These are phyloP conservation scores for Peromyscus leucopus DNA, from an alignment of 2,113 vertebrate species.

Conservation along the genomic window DNA sequence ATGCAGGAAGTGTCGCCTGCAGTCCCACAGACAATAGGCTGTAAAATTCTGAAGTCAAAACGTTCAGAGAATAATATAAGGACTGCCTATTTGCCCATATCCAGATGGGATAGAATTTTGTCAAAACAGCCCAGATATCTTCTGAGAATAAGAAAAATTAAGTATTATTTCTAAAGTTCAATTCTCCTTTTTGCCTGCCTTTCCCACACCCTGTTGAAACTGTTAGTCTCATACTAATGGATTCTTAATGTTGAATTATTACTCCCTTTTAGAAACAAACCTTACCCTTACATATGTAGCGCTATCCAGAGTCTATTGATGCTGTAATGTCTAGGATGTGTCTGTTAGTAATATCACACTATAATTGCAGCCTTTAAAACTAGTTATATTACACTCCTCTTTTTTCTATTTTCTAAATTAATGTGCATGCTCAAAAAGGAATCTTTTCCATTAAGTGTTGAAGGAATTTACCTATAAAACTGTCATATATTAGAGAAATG, in stretches of 20 bases:
- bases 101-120: neutral
- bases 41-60: slow-evolving; percentile 31
- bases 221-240: neutral
- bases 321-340: neutral
- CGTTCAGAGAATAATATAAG: slow-evolving; percentile 9
- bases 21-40: neutral
- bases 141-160: slow-evolving; percentile 40
- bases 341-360: neutral
- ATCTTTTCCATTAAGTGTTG: neutral
- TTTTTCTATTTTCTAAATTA: slow-evolving; percentile 21
- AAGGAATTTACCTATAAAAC: slow-evolving; percentile 14
- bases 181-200: neutral
- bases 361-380: neutral
- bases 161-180: slow-evolving; percentile 25
- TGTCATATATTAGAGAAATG: neutral
- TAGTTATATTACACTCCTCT: neutral
- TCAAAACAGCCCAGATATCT: slow-evolving; percentile 26
- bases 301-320: neutral
- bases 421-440: neutral
- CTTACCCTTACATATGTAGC: neutral
- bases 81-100: neutral
- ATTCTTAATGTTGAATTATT: slow-evolving; percentile 34
- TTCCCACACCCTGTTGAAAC: neutral
- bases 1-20: slow-evolving; percentile 1
- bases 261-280: slow-evolving; percentile 24